Evolutionary conservation across 2,797 vertebrate species (phyloP), one percentile per base, ranked within the genome.

Genomic region (Lepidocolaptes lacrymiger): DNA sequence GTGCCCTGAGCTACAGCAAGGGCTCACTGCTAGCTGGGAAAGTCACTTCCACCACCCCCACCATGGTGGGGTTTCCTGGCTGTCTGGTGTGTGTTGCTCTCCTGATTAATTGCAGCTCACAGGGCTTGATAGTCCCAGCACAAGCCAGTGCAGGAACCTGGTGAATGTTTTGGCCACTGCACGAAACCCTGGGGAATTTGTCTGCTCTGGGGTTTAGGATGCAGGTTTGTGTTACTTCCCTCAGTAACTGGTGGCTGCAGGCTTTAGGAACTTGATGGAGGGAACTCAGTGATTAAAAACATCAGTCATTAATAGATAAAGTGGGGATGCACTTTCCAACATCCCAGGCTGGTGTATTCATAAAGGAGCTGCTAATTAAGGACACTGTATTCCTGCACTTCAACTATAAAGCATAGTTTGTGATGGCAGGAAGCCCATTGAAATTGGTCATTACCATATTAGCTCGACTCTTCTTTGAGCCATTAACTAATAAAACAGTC

Each of bases 401-500:
- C 74, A 48, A 39, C 94, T 64, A 77, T 94, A 96, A 97, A 95
- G 85, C 93, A 96, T 43, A 51, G 85, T 94, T 93, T 91, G 95
- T 91, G 81, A 91, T 39, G 82, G 94, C 93, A 83, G 94, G 14
- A 91, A 87, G 89, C 82, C 93, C 93, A 88, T 71, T 95, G 96
- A 91, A 97, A 95, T 48, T 67, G 88, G 93, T 96, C 86, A 92
- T 97, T 95, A 96, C 95, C 94, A 88, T 79, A 94, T 96, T 95
- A 94, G 95, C 92, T 62, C 3, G 44, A 92, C 95, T 97, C 85
- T 93, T 96, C 85, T 94, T 88, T 82, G 84, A 96, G 93, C 95
- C 95, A 95, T 95, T 97, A 97, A 95, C 94, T 86, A 95, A 97
- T 95, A 97, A 97, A 95, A 95, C 78, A 96, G 94, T 94, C 96